phyloP scores from a whole-genome alignment of 2,888 invertebrate species.

The Hyppa rectilinea region DNA sequence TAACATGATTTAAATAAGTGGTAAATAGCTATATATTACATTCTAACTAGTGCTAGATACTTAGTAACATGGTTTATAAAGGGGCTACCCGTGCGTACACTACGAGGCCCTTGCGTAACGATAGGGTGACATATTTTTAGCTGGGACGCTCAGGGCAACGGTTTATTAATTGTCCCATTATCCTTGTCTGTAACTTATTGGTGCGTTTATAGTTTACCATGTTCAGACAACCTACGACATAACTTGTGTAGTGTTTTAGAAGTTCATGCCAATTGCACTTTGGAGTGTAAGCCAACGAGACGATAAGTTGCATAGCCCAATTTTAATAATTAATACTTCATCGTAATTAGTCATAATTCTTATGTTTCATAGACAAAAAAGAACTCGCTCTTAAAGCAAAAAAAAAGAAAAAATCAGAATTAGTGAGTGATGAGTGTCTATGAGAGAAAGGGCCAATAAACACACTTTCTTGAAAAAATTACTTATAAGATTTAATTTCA shows the following conservation, averaged over 20 bases:
- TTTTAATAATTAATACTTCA: not conserved
- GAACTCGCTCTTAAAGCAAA: not conserved
- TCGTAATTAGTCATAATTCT: not conserved
- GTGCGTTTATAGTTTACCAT: not conserved
- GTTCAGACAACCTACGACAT: not conserved
- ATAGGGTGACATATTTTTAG: conserved; percentile 40
- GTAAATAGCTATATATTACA: conserved; percentile 1
- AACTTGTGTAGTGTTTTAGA: not conserved
- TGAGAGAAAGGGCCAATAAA: too few species aligned
- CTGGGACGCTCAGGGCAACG: not conserved
- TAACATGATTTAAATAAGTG: not conserved
- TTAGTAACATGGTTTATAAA: not conserved
- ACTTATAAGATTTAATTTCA: conserved; percentile 6
- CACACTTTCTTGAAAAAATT: not conserved
- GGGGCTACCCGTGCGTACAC: conserved; percentile 26
- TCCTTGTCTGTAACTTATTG: not conserved
- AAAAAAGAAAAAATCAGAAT: too few species aligned
- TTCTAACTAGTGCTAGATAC: conserved; percentile 3
- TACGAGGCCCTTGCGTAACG: conserved; percentile 7
- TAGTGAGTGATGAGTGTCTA: too few species aligned
- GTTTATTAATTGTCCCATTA: not conserved
- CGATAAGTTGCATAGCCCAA: not conserved
- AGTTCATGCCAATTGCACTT: not conserved
- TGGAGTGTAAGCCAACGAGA: not conserved
- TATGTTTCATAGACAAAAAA: not conserved